Evolutionary conservation across 1,140 invertebrate genomes (phyloP).

Genomic region (Parapsyche elsis): DNA sequence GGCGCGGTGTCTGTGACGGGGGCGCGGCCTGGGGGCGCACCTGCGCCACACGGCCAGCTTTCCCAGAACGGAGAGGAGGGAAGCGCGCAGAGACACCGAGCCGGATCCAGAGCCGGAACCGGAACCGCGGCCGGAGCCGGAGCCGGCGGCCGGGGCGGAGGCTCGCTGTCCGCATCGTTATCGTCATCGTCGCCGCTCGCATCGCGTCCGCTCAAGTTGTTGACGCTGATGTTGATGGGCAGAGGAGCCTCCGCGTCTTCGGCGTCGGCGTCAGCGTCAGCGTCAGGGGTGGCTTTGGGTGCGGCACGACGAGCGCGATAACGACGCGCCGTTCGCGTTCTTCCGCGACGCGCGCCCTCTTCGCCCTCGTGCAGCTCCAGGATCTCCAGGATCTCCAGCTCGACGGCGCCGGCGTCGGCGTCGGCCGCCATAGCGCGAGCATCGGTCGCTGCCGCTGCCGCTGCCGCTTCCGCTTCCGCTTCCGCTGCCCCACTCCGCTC

Average conservation of each 20-base stretch:
- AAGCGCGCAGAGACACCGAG: conserved; percentile 66
- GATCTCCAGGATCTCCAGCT: conserved; percentile 51
- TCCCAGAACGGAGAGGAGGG: conserved; percentile 74
- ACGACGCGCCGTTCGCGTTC: conserved; percentile 56
- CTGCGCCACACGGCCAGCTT: conserved; percentile 73
- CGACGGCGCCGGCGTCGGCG: conserved; percentile 46
- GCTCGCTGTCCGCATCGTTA: conserved; percentile 54
- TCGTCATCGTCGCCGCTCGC: conserved; percentile 58
- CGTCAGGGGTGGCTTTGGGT: conserved; percentile 55
- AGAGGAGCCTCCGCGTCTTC: conserved; percentile 26
- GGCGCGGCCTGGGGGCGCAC: conserved; percentile 62
- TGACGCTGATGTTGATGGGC: conserved; percentile 51
- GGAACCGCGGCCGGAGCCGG: conserved; percentile 55
- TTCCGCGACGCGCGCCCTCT: conserved; percentile 56
- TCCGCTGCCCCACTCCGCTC: no score
- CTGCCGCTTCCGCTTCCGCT: no score
- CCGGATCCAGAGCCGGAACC: not conserved
- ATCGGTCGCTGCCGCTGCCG: conserved; percentile 6
- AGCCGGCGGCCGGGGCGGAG: conserved; percentile 57
- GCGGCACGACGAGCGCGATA: conserved; percentile 56
- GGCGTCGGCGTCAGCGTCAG: conserved; percentile 58
- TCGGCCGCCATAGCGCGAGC: conserved; percentile 39
- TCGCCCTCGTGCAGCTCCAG: conserved; percentile 60
- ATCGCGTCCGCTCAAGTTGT: conserved; percentile 57
- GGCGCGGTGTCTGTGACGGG: conserved; percentile 60